phyloP scores from a whole-genome alignment of 37 sponge, comb jelly and placozoan species.

The Hormiphora californensis region DNA sequence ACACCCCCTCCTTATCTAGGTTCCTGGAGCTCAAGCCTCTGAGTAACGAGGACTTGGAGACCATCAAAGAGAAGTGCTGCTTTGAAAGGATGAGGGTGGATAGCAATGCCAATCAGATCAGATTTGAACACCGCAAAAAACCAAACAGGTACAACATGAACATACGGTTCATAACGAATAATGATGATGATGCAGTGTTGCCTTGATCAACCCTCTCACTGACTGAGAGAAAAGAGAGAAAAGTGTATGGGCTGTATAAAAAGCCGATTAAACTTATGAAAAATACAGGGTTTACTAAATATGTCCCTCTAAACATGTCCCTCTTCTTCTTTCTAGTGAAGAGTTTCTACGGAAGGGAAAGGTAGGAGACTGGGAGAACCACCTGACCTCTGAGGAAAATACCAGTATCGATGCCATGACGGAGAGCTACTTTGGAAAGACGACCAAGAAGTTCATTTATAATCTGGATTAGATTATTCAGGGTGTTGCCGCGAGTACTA shows the following conservation, averaged over 20 bases:
- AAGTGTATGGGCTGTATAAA: too few species aligned
- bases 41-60: not conserved
- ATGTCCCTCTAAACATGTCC: too few species aligned
- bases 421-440: not conserved
- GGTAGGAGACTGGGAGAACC: conserved; percentile 16
- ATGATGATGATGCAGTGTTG: too few species aligned
- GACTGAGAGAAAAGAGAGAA: too few species aligned
- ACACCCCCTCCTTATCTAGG: too few species aligned
- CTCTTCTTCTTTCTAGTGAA: not conserved
- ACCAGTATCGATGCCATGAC: not conserved
- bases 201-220: too few species aligned
- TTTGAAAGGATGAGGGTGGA: not conserved
- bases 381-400: not conserved
- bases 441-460: conserved; percentile 7
- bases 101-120: not conserved
- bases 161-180: too few species aligned
- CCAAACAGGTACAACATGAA: not conserved
- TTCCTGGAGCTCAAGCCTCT: not conserved
- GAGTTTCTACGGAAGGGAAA: not conserved
- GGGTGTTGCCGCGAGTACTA: too few species aligned
- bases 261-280: too few species aligned
- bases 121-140: not conserved
- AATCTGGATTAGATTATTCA: not conserved
- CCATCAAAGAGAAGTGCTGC: not conserved
- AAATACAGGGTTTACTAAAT: too few species aligned